Conservation (phyloP, 2,888 invertebrate species). For the Nebria salina region DNA sequence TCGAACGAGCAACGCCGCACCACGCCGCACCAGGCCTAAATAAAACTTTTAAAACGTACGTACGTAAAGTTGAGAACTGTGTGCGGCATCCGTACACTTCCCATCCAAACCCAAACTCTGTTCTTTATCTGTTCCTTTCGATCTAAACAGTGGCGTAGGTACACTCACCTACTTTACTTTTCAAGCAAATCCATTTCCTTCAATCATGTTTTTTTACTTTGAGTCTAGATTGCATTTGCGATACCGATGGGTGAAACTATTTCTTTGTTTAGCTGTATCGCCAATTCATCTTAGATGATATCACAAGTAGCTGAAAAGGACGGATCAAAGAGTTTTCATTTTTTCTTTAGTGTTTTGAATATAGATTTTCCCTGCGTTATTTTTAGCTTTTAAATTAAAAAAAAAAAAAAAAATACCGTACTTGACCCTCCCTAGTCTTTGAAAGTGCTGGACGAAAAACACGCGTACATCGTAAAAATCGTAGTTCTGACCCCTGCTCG, state of each 20-base stretch:
- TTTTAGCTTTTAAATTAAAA: neutral
- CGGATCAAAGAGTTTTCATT: neutral
- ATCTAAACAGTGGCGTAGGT: constrained; percentile 6
- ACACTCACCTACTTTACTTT: neutral
- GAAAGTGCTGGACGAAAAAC: neutral
- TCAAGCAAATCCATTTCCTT: neutral
- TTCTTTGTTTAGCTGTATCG: neutral
- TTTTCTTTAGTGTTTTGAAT: neutral
- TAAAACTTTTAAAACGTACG: constrained; percentile 43
- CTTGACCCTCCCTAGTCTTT: neutral
- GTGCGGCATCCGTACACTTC: neutral
- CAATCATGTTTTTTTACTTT: constrained; percentile 1
- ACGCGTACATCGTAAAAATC: too few species aligned
- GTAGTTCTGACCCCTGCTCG: too few species aligned
- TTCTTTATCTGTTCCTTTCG: constrained; percentile 21
- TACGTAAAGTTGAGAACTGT: constrained; percentile 26
- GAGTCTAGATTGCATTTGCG: neutral
- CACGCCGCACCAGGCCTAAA: constrained; percentile 4
- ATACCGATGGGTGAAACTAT: neutral
- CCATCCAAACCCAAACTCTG: neutral
- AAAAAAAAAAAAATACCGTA: neutral
- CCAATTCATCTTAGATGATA: neutral
- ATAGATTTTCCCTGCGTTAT: neutral
- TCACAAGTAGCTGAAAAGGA: neutral
- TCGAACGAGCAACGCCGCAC: neutral